phyloP scores from a whole-genome alignment of 2,888 invertebrate species.

The Drosophila algonquin region DNA sequence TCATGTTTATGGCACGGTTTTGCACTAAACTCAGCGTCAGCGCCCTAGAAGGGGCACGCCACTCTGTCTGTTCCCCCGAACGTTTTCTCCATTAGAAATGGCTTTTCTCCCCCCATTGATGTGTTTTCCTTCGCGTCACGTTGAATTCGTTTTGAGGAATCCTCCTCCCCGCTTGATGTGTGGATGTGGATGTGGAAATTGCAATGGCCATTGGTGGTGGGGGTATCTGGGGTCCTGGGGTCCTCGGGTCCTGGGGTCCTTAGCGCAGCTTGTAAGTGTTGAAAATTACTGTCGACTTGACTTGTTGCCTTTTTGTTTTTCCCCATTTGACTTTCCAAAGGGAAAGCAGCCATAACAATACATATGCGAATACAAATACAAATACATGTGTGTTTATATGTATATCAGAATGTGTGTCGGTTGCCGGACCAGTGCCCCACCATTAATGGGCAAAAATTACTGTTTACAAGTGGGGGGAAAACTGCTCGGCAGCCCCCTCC shows the following conservation, averaged over 20 bases:
- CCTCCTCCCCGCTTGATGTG: conserved; percentile 24
- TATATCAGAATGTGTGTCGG: conserved; percentile 65
- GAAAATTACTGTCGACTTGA: conserved; percentile 80
- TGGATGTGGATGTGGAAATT: conserved; percentile 25
- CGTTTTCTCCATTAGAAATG: conserved; percentile 27
- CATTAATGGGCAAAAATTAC: conserved; percentile 78
- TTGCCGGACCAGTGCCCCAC: conserved; percentile 39
- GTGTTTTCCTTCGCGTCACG: conserved; percentile 4
- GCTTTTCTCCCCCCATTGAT: not conserved
- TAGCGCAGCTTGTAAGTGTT: conserved; percentile 72
- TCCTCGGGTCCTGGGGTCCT: conserved; percentile 27
- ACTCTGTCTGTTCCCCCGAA: conserved; percentile 38
- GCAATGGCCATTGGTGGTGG: conserved; percentile 42
- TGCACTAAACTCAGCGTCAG: conserved; percentile 68
- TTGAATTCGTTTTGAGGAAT: conserved; percentile 34
- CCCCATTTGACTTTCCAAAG: conserved; percentile 38
- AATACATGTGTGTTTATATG: conserved; percentile 1
- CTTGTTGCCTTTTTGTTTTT: conserved; percentile 78
- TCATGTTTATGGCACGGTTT: conserved; percentile 76
- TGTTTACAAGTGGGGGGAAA: conserved; percentile 72
- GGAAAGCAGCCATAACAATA: conserved; percentile 53
- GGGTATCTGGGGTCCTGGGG: conserved; percentile 11
- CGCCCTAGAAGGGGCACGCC: conserved; percentile 35
- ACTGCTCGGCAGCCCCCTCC: not conserved
- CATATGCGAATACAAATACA: conserved; percentile 9